Percentiles rank a stretch among this genome's conserved stretches.
Conservation (phyloP, 2,888 invertebrate species). For the Cosmia pyralina region DNA sequence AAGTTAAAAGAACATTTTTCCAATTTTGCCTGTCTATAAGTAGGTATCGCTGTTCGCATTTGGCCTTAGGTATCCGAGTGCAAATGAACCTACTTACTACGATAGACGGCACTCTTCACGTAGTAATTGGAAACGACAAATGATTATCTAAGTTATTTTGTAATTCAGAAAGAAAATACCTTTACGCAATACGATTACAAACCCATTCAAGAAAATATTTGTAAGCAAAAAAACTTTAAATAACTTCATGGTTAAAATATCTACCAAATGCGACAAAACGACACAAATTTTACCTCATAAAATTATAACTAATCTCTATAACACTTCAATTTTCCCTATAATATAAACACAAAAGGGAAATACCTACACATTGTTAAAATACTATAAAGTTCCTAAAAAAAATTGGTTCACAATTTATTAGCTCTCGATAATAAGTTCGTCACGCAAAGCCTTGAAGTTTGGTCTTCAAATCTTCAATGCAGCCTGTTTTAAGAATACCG, state of each 20-base stretch:
- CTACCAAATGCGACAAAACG: neutral
- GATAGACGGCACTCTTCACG: neutral
- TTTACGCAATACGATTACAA: neutral
- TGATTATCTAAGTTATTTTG: neutral
- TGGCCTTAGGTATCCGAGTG: neutral
- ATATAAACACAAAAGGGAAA: slow-evolving; percentile 6
- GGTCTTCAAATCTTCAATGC: slow-evolving; percentile 11
- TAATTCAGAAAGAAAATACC: neutral
- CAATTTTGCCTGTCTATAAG: too few species aligned
- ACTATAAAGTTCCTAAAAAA: neutral
- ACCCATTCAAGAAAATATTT: neutral
- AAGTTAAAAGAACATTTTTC: too few species aligned
- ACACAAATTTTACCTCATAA: neutral
- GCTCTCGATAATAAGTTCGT: slow-evolving; percentile 35
- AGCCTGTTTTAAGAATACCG: too few species aligned
- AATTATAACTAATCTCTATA: neutral
- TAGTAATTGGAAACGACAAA: neutral
- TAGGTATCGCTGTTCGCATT: neutral
- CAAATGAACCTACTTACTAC: slow-evolving; percentile 21
- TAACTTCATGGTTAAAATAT: neutral
- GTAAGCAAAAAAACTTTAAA: neutral
- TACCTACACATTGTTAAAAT: neutral
- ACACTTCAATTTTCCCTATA: neutral
- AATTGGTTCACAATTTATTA: slow-evolving; percentile 34
- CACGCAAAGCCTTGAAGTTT: slow-evolving; percentile 35